Evolutionary conservation across 2,888 invertebrate species (phyloP).

Genomic region (Heteromyza rotundicornis): DNA sequence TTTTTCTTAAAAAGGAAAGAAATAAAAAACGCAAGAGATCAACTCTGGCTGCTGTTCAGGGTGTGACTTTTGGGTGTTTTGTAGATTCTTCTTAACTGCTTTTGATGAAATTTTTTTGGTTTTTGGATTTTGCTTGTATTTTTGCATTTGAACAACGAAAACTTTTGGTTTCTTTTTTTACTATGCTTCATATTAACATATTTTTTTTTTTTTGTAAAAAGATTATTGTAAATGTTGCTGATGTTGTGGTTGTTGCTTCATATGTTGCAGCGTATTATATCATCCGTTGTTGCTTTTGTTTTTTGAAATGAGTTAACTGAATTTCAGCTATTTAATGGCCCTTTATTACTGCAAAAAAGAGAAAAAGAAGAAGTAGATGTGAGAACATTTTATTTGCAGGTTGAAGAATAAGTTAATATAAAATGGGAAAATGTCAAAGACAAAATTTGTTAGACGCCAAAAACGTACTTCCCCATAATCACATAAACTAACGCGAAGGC

Average conservation of each 20-base stretch:
- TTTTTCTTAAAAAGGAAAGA: too few relatives aligned
- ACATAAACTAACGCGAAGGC: too few relatives aligned
- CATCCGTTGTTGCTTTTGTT: slow-evolving; percentile 48
- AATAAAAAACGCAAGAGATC: too few relatives aligned
- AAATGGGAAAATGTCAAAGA: too few relatives aligned
- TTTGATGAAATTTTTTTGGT: too few relatives aligned
- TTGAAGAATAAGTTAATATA: too few relatives aligned
- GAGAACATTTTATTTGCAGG: too few relatives aligned
- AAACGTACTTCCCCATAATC: too few relatives aligned
- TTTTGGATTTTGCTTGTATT: neutral
- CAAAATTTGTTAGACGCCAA: too few relatives aligned
- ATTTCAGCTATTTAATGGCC: slow-evolving; percentile 62
- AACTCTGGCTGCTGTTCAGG: too few relatives aligned
- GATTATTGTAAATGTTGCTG: slow-evolving; percentile 29
- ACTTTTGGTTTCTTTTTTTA: neutral
- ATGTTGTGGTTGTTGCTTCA: slow-evolving; percentile 20
- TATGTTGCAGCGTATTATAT: slow-evolving; percentile 34
- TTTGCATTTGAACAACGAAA: slow-evolving; percentile 4
- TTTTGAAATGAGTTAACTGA: slow-evolving; percentile 52
- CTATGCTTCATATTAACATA: neutral
- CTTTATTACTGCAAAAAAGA: slow-evolving; percentile 58
- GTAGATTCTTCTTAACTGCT: too few relatives aligned
- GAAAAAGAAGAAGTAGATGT: slow-evolving; percentile 20
- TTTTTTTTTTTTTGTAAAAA: slow-evolving; percentile 8
- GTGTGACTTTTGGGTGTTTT: too few relatives aligned